Base-by-base conservation (phyloP, 2,888 invertebrate species). In the Pachycephus smyrnensis region DNA sequence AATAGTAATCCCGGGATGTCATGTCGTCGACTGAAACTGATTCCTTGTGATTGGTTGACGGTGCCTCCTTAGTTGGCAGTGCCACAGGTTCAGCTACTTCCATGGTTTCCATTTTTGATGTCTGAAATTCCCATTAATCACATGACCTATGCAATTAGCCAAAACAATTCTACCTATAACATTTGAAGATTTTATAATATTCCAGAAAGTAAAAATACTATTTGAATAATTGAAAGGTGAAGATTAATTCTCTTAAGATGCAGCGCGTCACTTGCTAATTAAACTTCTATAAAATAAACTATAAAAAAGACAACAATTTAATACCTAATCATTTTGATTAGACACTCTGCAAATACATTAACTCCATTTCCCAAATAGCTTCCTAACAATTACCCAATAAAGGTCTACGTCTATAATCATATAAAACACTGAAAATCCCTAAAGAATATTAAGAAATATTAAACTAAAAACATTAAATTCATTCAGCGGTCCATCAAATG, bases 1-100 rank as follows among this genome's bases (percentile, higher is more conserved):
- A 99, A 92, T 99, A 99, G 92, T 99, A 99, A 92, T 99, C 99
- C 86, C 98, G 95, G 11, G 99, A 99, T 2, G 99, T 99, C 99
- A 99, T 99, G 88, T 99, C 99, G 85, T 98, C 98, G 0, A 97
- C 95, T 2, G 95, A 93, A 9, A 96, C 94, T 85, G 93, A 91
- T 75, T 89, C 89, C 80, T 91, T 91, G 77, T 88, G 89, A 69
- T 90, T 90, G 69, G 82, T 81, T 71, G 87, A 82, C 12, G 77
- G 79, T 69, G 55, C 35, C 81, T 92, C 90, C 85, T 91, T 85
- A 89, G 87, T 80, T 68, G 80, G 87, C 76, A 86, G 86, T 15
- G 90, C 86, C 11, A 90, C 88, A 11, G 92, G 83, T 75, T 91
- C 89, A 32, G 87, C 90, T 76, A 93, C 92, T 88, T 94, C 94